Evolutionary conservation across 1,140 invertebrate species (phyloP).

Genomic region (Drosophila biarmipes): DNA sequence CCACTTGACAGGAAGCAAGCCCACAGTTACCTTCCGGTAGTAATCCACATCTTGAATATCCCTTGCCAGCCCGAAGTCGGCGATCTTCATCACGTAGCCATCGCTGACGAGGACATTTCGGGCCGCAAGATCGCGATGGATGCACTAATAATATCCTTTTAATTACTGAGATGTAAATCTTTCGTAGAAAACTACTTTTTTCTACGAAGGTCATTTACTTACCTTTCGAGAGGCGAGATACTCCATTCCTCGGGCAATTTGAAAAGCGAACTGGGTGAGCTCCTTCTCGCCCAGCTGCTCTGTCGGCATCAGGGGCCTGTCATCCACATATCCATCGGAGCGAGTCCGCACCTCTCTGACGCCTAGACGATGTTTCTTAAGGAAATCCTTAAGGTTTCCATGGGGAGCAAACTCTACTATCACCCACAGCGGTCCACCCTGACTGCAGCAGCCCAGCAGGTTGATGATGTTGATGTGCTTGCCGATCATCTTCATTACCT

Average conservation of each 20-base stretch:
- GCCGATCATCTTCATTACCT: slow-evolving; percentile 99
- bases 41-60: slow-evolving; percentile 98
- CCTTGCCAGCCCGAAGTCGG: slow-evolving; percentile 98
- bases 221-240: slow-evolving; percentile 90
- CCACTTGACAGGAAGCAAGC: slow-evolving; percentile 98
- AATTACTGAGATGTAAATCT: too few relatives aligned
- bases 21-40: slow-evolving; percentile 98
- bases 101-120: slow-evolving; percentile 98
- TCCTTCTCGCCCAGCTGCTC: slow-evolving; percentile 94
- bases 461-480: slow-evolving; percentile 99
- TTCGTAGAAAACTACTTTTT: too few relatives aligned
- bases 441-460: slow-evolving; percentile 97
- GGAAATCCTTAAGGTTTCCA: slow-evolving; percentile 97
- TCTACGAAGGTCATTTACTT: too few relatives aligned
- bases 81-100: slow-evolving; percentile 97
- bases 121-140: slow-evolving; percentile 98
- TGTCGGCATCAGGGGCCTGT: slow-evolving; percentile 59
- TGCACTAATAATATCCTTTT: too few relatives aligned
- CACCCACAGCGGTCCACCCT: slow-evolving; percentile 96
- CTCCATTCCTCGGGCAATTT: slow-evolving; percentile 98
- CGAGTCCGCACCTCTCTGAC: not conserved
- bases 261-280: slow-evolving; percentile 97
- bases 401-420: slow-evolving; percentile 98
- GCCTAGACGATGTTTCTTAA: slow-evolving; percentile 86
- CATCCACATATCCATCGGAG: slow-evolving; percentile 68